Base-by-base conservation (phyloP, 2,797 vertebrate species). In the Gymnothorax reevesii region DNA sequence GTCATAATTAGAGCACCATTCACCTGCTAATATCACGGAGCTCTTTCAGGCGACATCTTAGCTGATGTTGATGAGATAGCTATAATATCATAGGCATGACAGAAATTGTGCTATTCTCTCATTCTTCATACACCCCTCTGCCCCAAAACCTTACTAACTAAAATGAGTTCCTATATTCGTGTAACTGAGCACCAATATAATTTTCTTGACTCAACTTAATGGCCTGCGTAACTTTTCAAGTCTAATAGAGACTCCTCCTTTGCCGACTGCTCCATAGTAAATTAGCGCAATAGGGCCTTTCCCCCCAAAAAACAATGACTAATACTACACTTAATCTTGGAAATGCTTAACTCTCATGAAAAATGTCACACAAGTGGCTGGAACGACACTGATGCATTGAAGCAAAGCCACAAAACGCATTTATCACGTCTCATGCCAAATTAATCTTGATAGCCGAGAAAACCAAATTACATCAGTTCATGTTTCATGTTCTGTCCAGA, bases 361-460 rank as follows among this genome's bases (percentile, higher is more conserved):
- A 95, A 95, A 96, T 95, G 93, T 95, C 92, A 92, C 92, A 84
- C 86, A 87, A 87, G 89, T 87, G 82, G 88, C 91, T 87, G 88
- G 93, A 92, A 90, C 95, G 95, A 96, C 95, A 94, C 94, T 96
- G 96, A 96, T 96, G 94, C 95, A 96, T 96, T 88, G 94, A 92
- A 94, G 94, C 92, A 82, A 94, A 84, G 91, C 90, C 89, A 88
- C 17, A 87, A 92, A 84, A 91, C 90, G 92, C 94, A 96, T 96
- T 95, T 94, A 96, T 96, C 96, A 96, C 91, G 91, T 91, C 93
- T 92, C 91, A 93, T 92, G 94, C 95, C 93, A 95, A 95, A 96
- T 96, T 95, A 95, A 96, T 96, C 96, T 96, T 92, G 95, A 96
- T 95, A 93, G 95, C 93, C 94, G 92, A 92, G 84, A 94, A 77